A percentile compares a stretch with the other conserved stretches of the same genome.
Evolutionary conservation across 1,140 invertebrate genomes (phyloP).

Genomic region (Parapsyche elsis): DNA sequence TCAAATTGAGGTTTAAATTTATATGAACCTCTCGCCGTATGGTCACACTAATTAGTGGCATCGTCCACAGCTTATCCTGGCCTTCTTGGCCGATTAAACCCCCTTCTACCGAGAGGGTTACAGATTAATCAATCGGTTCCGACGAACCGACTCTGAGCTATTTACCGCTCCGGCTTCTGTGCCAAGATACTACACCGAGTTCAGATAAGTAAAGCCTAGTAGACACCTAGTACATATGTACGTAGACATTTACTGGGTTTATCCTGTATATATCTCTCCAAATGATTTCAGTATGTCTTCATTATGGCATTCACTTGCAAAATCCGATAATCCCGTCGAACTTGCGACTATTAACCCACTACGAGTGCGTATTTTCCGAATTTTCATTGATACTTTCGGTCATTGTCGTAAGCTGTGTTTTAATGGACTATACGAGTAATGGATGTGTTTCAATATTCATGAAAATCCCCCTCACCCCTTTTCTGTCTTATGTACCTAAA

Average conservation of each 20-base stretch:
- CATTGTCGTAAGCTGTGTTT: background rate
- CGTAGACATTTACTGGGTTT: background rate
- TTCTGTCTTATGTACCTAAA: background rate
- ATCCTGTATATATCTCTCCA: too few species aligned
- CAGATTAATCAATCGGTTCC: constrained; percentile 41
- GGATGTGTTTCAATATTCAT: constrained; percentile 33
- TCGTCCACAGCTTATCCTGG: background rate
- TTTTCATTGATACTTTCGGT: background rate
- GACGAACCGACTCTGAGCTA: background rate
- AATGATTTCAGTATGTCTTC: too few species aligned
- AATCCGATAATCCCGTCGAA: too few species aligned
- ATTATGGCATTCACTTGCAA: too few species aligned
- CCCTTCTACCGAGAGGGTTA: background rate
- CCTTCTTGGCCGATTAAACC: constrained; percentile 32
- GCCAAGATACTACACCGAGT: background rate
- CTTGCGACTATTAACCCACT: too few species aligned
- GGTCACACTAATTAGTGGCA: too few species aligned
- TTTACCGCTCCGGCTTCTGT: background rate
- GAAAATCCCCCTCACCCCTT: constrained; percentile 9
- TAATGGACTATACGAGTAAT: constrained; percentile 32
- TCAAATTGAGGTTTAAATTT: too few species aligned
- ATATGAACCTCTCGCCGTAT: too few species aligned
- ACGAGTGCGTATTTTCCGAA: too few species aligned
- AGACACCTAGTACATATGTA: background rate
- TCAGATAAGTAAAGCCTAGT: constrained; percentile 1